Percentiles rank a stretch among this genome's conserved stretches.
These are phyloP conservation scores for Xiphydria camelus DNA, from an alignment of 2,888 invertebrate species.

Conservation along the genomic window DNA sequence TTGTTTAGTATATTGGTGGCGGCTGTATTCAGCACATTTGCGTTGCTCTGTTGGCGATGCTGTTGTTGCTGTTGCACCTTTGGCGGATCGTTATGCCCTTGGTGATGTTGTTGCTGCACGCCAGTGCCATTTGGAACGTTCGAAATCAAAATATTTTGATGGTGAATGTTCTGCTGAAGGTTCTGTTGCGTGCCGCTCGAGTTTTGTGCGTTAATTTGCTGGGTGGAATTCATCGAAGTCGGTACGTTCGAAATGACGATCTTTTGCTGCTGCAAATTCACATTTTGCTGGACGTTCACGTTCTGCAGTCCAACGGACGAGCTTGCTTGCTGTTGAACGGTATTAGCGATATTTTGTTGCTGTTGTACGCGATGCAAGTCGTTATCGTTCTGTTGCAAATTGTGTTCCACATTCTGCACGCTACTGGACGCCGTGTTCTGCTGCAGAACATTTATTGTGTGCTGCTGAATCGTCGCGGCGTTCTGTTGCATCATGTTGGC, in stretches of 20 bases:
- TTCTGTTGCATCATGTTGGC: neutral
- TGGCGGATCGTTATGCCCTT: neutral
- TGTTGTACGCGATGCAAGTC: slow-evolving; percentile 36
- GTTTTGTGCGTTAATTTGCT: slow-evolving; percentile 23
- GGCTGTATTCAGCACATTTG: slow-evolving; percentile 45
- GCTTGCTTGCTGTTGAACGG: slow-evolving; percentile 31
- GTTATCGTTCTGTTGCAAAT: slow-evolving; percentile 35
- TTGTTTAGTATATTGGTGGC: slow-evolving; percentile 51
- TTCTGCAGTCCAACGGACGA: slow-evolving; percentile 29
- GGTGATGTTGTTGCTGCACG: slow-evolving; percentile 13
- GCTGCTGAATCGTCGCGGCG: slow-evolving; percentile 33
- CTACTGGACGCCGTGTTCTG: slow-evolving; percentile 37
- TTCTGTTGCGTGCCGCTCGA: slow-evolving; percentile 9
- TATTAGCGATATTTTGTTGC: slow-evolving; percentile 22
- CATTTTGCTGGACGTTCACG: slow-evolving; percentile 36
- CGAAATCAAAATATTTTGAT: slow-evolving; percentile 50
- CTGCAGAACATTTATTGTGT: slow-evolving; percentile 44
- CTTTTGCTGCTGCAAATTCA: slow-evolving; percentile 31
- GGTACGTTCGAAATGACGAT: slow-evolving; percentile 9
- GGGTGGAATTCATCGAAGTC: slow-evolving; percentile 8
- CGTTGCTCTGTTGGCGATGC: slow-evolving; percentile 30
- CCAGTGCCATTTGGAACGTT: slow-evolving; percentile 34
- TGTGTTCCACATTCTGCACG: slow-evolving; percentile 37
- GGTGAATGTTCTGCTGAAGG: slow-evolving; percentile 35
- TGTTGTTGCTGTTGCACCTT: slow-evolving; percentile 18